Conservation (phyloP, 2,797 vertebrate species). For the Caiman crocodilus region DNA sequence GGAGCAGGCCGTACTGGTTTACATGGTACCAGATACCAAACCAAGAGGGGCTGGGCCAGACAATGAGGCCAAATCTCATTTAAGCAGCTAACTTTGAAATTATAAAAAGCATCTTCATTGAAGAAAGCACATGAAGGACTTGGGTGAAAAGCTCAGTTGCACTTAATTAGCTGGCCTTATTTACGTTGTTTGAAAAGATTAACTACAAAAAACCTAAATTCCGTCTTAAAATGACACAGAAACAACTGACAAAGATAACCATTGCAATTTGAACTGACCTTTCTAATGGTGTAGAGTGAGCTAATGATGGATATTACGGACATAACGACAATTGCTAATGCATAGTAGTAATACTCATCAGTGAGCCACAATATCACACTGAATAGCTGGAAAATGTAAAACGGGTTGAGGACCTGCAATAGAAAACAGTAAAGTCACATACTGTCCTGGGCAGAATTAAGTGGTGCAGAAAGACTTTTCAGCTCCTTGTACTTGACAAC, state of each 20-base stretch:
- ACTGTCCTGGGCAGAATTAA: background rate
- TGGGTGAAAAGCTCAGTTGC: background rate
- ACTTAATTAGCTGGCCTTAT: background rate
- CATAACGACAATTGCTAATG: slow-evolving; percentile 95
- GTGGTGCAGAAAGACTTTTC: background rate
- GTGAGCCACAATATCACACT: slow-evolving; percentile 96
- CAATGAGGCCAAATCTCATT: too few species aligned
- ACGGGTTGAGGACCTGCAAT: slow-evolving; percentile 97
- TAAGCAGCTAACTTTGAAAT: background rate
- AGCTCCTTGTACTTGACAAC: background rate
- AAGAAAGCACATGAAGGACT: background rate
- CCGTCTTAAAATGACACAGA: background rate
- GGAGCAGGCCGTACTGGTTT: too few species aligned
- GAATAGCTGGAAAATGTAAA: slow-evolving; percentile 99
- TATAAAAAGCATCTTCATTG: background rate
- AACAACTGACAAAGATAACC: background rate
- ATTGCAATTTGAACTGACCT: slow-evolving; percentile 84
- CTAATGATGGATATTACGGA: slow-evolving; percentile 96
- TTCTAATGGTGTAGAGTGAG: slow-evolving; percentile 98
- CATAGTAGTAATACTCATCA: slow-evolving; percentile 99
- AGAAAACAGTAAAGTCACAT: slow-evolving; percentile 33
- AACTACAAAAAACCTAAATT: background rate
- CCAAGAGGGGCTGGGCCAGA: too few species aligned
- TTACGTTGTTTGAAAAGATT: background rate
- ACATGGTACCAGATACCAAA: too few species aligned